Conservation (phyloP, 2,797 vertebrate species). For the Sebastes alutus region DNA sequence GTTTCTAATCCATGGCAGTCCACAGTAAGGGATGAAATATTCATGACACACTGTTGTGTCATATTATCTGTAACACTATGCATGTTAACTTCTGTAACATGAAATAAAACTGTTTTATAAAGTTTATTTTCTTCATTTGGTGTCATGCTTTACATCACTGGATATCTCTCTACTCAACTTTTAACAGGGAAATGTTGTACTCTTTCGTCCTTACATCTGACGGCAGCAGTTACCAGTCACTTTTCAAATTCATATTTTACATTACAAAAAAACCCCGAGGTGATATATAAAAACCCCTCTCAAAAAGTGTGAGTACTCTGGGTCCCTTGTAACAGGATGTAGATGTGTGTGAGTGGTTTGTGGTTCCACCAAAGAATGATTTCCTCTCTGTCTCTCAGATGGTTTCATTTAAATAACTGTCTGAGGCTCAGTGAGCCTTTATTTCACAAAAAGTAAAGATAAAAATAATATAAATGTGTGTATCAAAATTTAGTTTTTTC, state of each 20-base stretch:
- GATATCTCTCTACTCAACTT: neutral
- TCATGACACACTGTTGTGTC: neutral
- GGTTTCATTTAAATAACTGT: neutral
- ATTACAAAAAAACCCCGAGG: neutral
- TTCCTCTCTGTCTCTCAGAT: neutral
- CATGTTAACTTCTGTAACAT: conserved; percentile 44
- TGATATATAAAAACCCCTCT: neutral
- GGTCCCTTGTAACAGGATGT: neutral
- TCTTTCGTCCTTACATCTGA: too few relatives aligned
- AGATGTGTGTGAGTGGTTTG: neutral
- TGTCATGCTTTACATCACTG: neutral
- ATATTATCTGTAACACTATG: conserved; percentile 24
- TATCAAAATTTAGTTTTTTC: neutral
- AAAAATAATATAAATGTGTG: neutral
- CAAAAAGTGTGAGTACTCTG: neutral
- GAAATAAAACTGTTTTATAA: conserved; percentile 51
- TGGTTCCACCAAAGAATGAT: neutral
- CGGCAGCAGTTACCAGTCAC: too few relatives aligned
- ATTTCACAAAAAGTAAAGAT: neutral
- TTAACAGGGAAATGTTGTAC: too few relatives aligned
- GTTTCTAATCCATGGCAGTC: neutral
- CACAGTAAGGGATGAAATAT: neutral
- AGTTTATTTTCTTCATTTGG: neutral
- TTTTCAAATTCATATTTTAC: neutral
- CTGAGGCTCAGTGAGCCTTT: too few relatives aligned